These are phyloP conservation scores for Gymnocheta viridis DNA, from an alignment of 2,888 invertebrate species.

Conservation along the genomic window DNA sequence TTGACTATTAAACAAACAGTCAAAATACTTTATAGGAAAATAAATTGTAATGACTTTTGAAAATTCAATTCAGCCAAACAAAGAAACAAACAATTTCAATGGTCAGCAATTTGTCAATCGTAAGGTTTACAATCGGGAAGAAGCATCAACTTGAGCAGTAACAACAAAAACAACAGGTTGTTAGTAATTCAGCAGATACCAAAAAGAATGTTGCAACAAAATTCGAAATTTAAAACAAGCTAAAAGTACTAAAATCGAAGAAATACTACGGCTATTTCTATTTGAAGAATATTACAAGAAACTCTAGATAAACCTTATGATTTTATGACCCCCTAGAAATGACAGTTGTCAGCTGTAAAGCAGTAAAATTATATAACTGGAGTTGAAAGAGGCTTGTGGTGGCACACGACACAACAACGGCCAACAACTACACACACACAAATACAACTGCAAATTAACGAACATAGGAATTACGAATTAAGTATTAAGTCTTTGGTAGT, in stretches of 20 bases:
- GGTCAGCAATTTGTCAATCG: conserved; percentile 67
- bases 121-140: conserved; percentile 38
- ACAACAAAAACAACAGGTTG: conserved; percentile 49
- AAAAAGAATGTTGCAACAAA: not conserved
- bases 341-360: conserved; percentile 67
- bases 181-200: not conserved
- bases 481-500: not conserved
- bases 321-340: conserved; percentile 61
- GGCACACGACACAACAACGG: conserved; percentile 63
- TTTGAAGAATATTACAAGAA: conserved; percentile 37
- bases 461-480: conserved; percentile 4
- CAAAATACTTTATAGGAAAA: conserved; percentile 14
- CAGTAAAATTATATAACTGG: conserved; percentile 66
- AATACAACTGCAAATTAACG: conserved; percentile 14
- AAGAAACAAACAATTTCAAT: conserved; percentile 61
- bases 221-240: not conserved
- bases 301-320: conserved; percentile 68
- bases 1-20: conserved; percentile 10
- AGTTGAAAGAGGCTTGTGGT: conserved; percentile 48
- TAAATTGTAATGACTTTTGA: conserved; percentile 15
- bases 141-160: not conserved
- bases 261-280: not conserved
- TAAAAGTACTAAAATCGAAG: not conserved
- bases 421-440: not conserved
- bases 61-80: conserved; percentile 7